Conservation (phyloP, 2,888 invertebrate genomes). For the Tricholauxania praeusta region DNA sequence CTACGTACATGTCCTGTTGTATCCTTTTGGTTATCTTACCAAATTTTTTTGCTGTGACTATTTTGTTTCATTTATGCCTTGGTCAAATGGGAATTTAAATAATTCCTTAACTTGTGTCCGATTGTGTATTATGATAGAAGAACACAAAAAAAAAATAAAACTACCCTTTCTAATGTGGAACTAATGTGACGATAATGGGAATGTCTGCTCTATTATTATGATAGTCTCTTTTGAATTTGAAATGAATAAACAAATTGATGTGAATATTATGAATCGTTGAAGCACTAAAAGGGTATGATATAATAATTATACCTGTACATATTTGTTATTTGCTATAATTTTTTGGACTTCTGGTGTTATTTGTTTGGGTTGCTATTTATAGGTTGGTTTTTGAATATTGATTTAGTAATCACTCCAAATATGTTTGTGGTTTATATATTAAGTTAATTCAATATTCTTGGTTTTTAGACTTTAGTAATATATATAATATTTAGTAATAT, state of each 20-base stretch:
- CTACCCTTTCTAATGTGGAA: neutral
- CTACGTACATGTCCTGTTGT: conserved; percentile 5
- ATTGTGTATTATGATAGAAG: neutral
- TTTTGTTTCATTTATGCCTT: neutral
- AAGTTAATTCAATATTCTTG: no score
- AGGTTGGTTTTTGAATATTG: no score
- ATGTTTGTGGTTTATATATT: no score
- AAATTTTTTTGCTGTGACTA: neutral
- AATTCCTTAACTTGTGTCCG: conserved; percentile 5
- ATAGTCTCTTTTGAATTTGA: neutral
- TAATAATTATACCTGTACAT: neutral
- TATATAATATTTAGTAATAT: no score
- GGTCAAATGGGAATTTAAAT: conserved; percentile 3
- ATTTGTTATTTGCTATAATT: no score
- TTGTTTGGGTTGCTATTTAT: no score
- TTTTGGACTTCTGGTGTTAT: no score
- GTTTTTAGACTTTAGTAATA: no score
- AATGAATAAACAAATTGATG: neutral
- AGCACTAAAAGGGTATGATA: neutral
- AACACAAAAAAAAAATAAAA: neutral
- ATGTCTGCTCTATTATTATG: neutral
- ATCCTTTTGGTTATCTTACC: neutral
- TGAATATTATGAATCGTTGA: neutral
- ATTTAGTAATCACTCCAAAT: no score
- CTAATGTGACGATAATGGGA: conserved; percentile 9